Conservation (phyloP, 2,888 invertebrate species). For the Epinotia demarniana region DNA sequence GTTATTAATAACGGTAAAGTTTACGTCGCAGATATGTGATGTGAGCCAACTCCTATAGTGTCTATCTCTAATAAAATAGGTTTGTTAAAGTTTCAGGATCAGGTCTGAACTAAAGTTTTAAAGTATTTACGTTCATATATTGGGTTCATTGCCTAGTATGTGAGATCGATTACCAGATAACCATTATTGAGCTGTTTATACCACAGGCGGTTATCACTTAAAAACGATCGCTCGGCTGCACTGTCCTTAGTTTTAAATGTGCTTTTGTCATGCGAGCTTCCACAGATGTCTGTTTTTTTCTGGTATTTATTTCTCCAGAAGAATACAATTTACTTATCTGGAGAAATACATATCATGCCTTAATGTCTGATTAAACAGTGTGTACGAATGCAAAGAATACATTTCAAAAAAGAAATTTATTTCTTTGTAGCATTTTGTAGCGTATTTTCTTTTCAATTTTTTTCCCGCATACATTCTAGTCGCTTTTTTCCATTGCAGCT, state of each 20-base stretch:
- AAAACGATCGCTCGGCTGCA: background rate
- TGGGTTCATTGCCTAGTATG: background rate
- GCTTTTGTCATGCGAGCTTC: slow-evolving; percentile 1
- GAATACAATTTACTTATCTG: too few species aligned
- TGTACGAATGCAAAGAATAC: too few species aligned
- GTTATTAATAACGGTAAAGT: background rate
- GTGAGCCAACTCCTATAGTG: background rate
- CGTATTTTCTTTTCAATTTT: too few species aligned
- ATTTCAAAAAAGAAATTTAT: too few species aligned
- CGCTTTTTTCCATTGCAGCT: too few species aligned
- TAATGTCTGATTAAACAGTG: too few species aligned
- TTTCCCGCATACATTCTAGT: too few species aligned
- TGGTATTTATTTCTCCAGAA: too few species aligned
- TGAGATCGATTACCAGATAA: background rate
- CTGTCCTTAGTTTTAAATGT: slow-evolving; percentile 8
- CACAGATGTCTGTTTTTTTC: background rate
- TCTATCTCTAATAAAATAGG: background rate
- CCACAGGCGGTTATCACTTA: slow-evolving; percentile 2
- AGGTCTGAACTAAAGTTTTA: background rate
- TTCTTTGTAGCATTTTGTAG: too few species aligned
- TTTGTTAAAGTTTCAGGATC: background rate
- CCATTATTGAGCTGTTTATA: background rate
- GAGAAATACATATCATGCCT: too few species aligned
- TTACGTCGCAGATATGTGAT: background rate
- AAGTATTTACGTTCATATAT: background rate